Percentiles rank a stretch among this genome's conserved stretches.
These are phyloP conservation scores for Hirudo medicinalis DNA, from an alignment of 1,140 invertebrate species.

Conservation along the genomic window DNA sequence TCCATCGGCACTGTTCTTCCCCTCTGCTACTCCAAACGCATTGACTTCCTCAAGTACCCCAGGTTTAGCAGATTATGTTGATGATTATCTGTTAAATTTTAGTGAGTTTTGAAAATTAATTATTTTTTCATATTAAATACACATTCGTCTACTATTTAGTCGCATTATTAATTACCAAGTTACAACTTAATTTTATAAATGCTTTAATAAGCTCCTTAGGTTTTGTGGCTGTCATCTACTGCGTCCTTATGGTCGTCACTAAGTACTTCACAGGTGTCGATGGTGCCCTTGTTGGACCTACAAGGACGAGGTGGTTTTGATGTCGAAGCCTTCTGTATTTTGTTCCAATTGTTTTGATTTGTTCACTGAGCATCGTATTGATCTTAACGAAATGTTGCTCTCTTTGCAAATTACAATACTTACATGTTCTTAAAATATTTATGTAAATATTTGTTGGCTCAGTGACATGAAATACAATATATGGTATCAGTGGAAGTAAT, in stretches of 20 bases:
- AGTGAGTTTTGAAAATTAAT: background rate
- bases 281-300: constrained; percentile 27
- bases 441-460: no score
- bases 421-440: no score
- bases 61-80: constrained; percentile 31
- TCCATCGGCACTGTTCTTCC: constrained; percentile 51
- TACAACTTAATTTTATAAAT: background rate
- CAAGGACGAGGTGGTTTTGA: constrained; percentile 34
- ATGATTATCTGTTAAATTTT: background rate
- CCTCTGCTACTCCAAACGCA: constrained; percentile 53
- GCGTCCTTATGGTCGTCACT: constrained; percentile 50
- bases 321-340: background rate
- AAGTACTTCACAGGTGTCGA: constrained; percentile 44
- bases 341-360: no score
- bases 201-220: constrained; percentile 46
- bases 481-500: no score
- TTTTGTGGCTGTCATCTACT: constrained; percentile 53
- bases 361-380: no score
- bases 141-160: background rate
- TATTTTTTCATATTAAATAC: background rate
- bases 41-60: constrained; percentile 54
- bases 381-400: no score
- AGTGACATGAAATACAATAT: no score
- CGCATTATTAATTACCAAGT: background rate
- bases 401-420: no score